Evolutionary conservation across 2,888 invertebrate species (phyloP), one percentile per base, ranked within the genome.

Genomic region (Chironomus tentans): DNA sequence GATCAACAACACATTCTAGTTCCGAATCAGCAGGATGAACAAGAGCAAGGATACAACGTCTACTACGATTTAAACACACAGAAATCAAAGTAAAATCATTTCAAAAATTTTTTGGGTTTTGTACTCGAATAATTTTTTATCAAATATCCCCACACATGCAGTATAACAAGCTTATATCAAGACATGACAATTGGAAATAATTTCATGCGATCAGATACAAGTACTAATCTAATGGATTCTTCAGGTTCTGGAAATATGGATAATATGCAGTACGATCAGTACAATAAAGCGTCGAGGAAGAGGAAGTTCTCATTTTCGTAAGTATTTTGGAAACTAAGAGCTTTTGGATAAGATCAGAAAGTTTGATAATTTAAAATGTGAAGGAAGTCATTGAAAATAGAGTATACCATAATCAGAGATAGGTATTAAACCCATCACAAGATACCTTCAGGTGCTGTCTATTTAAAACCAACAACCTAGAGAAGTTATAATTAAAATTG

Each of bases 41-140:
- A 68, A 15, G 65, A 48, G 15, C 62, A 47, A 15, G 6, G 28
- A 6, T 76, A 70, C 38, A 73, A 76, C 28, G 77, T 78, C 68
- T 79, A 78, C 76, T 79, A 78, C 77, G 79, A 79, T 78, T 75
- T 79, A 76, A 79, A 78, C 77, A 76, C 78, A 18, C 77, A 77
- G 7, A 73, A 77, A 56, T 77, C 78, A 76, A 78, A 78, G 79
- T 79, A 78, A 77, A 70, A 18, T 72, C n/a, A n/a, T 56, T 22
- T 21, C 21, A 62, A 21, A 21, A 24, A 24, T 65, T 24, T 65
- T 22, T 65, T 13, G 65, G 24, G 13, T 24, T 24, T 21, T n/a
- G 12, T 15, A n/a, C 18, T 24, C 21, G 21, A 65, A 65, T 65
- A 65, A 65, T 65, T 24, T 24, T 22, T 12, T 65, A 56, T 56